A percentile compares a stretch with the other conserved stretches of the same genome.
These are phyloP conservation scores for Drosophila niveifrons DNA, from an alignment of 2,888 invertebrate genomes.

Conservation along the genomic window DNA sequence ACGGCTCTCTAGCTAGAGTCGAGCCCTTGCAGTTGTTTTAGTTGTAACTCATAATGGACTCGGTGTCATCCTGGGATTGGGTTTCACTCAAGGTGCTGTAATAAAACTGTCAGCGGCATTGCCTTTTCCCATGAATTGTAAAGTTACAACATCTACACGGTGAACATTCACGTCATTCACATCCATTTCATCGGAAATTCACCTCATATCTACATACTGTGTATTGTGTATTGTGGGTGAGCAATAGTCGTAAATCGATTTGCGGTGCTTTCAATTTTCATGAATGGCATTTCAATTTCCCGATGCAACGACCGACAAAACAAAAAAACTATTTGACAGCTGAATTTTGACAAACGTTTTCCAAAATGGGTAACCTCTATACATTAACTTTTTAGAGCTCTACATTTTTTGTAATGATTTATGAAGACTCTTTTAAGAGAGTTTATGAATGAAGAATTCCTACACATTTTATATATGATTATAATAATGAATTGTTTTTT, in stretches of 20 bases:
- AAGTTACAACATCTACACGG: constrained; percentile 26
- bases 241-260: constrained; percentile 39
- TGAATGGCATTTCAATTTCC: constrained; percentile 61
- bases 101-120: constrained; percentile 40
- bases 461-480: too few relatives aligned
- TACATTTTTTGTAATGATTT: not conserved
- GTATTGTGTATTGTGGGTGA: not conserved
- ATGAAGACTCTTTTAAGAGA: not conserved
- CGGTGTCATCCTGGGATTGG: constrained; percentile 22
- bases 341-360: constrained; percentile 16
- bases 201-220: not conserved
- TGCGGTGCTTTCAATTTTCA: constrained; percentile 33
- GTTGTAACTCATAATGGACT: not conserved
- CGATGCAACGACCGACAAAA: constrained; percentile 19
- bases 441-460: too few relatives aligned
- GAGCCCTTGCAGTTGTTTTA: not conserved
- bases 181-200: constrained; percentile 15
- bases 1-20: not conserved
- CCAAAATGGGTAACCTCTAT: too few relatives aligned
- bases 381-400: too few relatives aligned
- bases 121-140: constrained; percentile 22
- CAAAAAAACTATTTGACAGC: constrained; percentile 5
- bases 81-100: constrained; percentile 34
- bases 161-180: constrained; percentile 7
- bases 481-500: too few relatives aligned